Base-by-base conservation (phyloP, 2,113 vertebrate species). In the Plecotus auritus region DNA sequence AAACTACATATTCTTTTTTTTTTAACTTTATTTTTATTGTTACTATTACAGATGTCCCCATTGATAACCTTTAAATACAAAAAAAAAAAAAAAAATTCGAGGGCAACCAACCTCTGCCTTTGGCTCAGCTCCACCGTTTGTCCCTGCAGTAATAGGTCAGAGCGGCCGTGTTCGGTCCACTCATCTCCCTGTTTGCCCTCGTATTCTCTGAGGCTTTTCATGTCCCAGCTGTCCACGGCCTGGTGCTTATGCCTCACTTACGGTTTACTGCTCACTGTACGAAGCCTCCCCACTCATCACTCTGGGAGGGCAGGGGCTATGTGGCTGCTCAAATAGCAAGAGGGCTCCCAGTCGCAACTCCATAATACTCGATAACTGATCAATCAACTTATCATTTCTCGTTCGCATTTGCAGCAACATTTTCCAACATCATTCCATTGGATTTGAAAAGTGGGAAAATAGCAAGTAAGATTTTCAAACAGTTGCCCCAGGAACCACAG, bases 131-230 rank as follows among this genome's bases (percentile, higher is more conserved):
- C 45, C 22, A 47, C 54, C 12, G 8, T 11, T 7, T 23, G 32
- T 70, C 49, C 81, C 32, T 56, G 37, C 18, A 91, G 86, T 5
- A 67, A 37, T 0, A 69, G 89, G 64, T 66, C 84, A 64, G 28
- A 2, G 18, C 0, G 22, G 42, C 42, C 76, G 10, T 0, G 8
- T 11, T 30, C 18, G 54, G 66, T 1, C 7, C 10, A 22, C 2
- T 0, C 7, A 1, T 12, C 14, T 20, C 20, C 5, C 22, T 49
- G 16, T 32, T 23, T 9, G 17, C 70, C 70, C 28, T 26, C 30
- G 1, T 0, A 9, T 20, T 30, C 35, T 56, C 69, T 59, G 30
- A 69, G 14, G 26, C 40, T 61, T 64, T 40, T 42, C 56, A 23
- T 0, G 0, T 23, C 81, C 51, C 22, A 2, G 76, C 4, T 45